A percentile compares a stretch with the other conserved stretches of the same genome.
Conservation (phyloP, 2,888 invertebrate species). For the Chrysomela aeneicollis region DNA sequence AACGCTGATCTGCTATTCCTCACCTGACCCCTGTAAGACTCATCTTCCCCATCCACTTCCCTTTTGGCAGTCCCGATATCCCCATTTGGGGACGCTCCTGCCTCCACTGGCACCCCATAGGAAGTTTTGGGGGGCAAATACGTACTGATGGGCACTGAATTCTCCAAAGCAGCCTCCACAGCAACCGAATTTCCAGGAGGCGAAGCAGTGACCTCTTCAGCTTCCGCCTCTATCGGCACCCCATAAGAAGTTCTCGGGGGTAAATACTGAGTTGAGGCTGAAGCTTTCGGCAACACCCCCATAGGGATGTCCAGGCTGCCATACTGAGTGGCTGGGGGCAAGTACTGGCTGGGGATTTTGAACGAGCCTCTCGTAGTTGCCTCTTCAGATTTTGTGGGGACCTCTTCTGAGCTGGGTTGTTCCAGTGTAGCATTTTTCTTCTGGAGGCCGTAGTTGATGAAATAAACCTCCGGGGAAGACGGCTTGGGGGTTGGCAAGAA, state of each 20-base stretch:
- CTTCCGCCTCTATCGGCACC: background rate
- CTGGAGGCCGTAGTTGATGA: conserved; percentile 84
- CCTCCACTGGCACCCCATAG: conserved; percentile 4
- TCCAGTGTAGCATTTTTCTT: conserved; percentile 56
- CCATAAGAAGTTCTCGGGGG: conserved; percentile 17
- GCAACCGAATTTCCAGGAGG: no score
- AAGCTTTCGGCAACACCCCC: background rate
- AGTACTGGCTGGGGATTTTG: background rate
- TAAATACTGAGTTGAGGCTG: background rate
- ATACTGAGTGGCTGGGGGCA: conserved; percentile 1
- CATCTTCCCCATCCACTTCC: background rate
- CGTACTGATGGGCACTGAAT: background rate
- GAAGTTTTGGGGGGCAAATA: conserved; percentile 15
- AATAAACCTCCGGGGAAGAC: conserved; percentile 89
- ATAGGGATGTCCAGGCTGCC: no score
- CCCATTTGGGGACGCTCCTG: background rate
- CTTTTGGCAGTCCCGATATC: background rate
- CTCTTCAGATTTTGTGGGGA: background rate
- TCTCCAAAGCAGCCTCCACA: background rate
- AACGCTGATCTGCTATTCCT: background rate
- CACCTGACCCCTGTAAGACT: background rate
- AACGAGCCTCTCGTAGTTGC: background rate
- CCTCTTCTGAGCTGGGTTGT: background rate
- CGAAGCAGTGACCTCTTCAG: background rate
- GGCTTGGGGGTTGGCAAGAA: conserved; percentile 79